phyloP scores from a whole-genome alignment of 2,797 vertebrate genomes.

The Naso thynnoides region DNA sequence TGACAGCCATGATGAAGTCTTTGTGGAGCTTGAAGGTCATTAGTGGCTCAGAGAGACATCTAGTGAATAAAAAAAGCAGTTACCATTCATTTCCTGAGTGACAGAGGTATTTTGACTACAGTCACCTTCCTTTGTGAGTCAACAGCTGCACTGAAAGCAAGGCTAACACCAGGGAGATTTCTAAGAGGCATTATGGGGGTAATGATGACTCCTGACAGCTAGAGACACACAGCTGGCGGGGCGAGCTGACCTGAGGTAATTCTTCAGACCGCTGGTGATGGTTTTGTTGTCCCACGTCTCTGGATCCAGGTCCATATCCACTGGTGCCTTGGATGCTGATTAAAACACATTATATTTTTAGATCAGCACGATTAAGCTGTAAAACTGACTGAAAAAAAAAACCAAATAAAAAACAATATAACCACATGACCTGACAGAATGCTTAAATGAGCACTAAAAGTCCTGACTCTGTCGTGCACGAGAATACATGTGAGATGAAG shows the following conservation, averaged over 20 bases:
- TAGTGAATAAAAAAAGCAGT: slow-evolving; percentile 68
- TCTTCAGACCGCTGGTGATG: slow-evolving; percentile 96
- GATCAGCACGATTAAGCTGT: not conserved
- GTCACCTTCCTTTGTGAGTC: slow-evolving; percentile 38
- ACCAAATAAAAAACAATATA: too few species aligned
- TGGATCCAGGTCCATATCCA: slow-evolving; percentile 93
- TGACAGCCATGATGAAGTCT: slow-evolving; percentile 96
- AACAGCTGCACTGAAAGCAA: slow-evolving; percentile 36
- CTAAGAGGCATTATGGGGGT: slow-evolving; percentile 62
- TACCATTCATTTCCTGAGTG: slow-evolving; percentile 48
- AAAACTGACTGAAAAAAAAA: slow-evolving; percentile 22
- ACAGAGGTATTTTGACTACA: slow-evolving; percentile 37
- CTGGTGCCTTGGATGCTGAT: slow-evolving; percentile 91
- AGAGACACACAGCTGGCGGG: slow-evolving; percentile 45
- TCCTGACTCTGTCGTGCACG: not conserved
- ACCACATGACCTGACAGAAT: not conserved
- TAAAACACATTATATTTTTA: slow-evolving; percentile 53
- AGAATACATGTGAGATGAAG: not conserved
- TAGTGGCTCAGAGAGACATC: slow-evolving; percentile 94
- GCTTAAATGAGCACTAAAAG: slow-evolving; percentile 14
- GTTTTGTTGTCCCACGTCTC: slow-evolving; percentile 98
- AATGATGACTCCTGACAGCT: slow-evolving; percentile 64
- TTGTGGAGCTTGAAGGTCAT: slow-evolving; percentile 98
- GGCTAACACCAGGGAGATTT: slow-evolving; percentile 58
- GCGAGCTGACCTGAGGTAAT: slow-evolving; percentile 95